phyloP scores from a whole-genome alignment of 35 echinoderm and acorn worm species.

The Eucidaris tribuloides region DNA sequence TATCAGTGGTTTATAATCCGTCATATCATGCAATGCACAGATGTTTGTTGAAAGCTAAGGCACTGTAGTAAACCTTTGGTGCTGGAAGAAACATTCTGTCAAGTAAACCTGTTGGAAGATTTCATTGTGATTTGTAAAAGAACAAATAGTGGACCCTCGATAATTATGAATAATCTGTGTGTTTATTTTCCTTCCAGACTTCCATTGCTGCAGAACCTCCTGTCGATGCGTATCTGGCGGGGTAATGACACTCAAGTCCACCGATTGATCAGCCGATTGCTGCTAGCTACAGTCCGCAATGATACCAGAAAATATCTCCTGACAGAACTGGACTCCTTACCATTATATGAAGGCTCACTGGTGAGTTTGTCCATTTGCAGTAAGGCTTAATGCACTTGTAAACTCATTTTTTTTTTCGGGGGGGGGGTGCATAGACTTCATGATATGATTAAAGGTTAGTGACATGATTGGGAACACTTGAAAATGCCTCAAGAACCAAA shows the following conservation, averaged over 20 bases:
- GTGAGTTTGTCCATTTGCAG: conserved; percentile 11
- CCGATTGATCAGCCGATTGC: conserved; percentile 10
- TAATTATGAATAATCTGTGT: neutral
- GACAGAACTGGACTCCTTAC: conserved; percentile 52
- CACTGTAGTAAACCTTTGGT: neutral
- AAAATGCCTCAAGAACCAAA: neutral
- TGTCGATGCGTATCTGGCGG: conserved; percentile 50
- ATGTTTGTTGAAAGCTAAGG: neutral
- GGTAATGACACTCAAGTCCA: neutral
- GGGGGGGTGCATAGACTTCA: neutral
- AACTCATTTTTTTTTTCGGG: neutral
- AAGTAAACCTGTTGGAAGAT: neutral
- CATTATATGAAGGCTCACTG: conserved; percentile 52
- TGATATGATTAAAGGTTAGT: neutral
- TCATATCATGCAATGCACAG: too few relatives aligned
- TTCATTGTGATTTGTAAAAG: neutral
- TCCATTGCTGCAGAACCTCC: neutral
- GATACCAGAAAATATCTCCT: conserved; percentile 50
- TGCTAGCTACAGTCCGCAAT: conserved; percentile 17
- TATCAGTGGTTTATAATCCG: too few relatives aligned
- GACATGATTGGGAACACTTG: neutral
- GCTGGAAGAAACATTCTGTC: neutral
- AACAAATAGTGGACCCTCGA: neutral
- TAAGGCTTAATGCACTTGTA: neutral
- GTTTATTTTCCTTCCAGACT: neutral